phyloP scores from a whole-genome alignment of 2,888 invertebrate genomes.

The Callosobruchus maculatus region DNA sequence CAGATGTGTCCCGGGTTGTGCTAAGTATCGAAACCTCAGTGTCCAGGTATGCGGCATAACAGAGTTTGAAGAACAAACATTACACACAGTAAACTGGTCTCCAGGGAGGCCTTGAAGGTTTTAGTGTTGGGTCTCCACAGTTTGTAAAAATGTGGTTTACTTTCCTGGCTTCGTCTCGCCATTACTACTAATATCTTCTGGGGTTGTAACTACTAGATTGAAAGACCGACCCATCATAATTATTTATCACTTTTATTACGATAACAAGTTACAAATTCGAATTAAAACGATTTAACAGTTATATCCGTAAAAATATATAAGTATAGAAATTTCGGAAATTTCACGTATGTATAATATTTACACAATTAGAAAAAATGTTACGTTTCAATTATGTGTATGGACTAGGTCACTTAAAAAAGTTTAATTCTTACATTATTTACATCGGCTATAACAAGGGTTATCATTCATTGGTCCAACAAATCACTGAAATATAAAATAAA shows the following conservation, averaged over 20 bases:
- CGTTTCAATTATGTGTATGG: conserved; percentile 11
- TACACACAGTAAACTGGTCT: too few relatives aligned
- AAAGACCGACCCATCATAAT: neutral
- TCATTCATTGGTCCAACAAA: conserved; percentile 41
- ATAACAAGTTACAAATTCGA: conserved; percentile 30
- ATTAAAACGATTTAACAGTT: conserved; percentile 29
- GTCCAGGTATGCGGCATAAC: too few relatives aligned
- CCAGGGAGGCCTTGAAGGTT: too few relatives aligned
- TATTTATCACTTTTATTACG: conserved; percentile 9
- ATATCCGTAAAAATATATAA: conserved; percentile 28
- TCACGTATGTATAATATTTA: conserved; percentile 21
- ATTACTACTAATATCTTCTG: too few relatives aligned
- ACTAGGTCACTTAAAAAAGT: conserved; percentile 35
- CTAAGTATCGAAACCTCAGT: too few relatives aligned
- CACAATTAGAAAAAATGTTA: conserved; percentile 29
- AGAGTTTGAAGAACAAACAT: too few relatives aligned
- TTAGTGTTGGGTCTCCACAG: too few relatives aligned
- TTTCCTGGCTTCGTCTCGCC: too few relatives aligned
- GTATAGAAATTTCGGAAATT: conserved; percentile 18
- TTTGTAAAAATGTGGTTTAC: too few relatives aligned
- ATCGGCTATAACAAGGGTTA: conserved; percentile 21
- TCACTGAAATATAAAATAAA: conserved; percentile 30
- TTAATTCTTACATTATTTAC: conserved; percentile 21
- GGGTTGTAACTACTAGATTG: neutral
- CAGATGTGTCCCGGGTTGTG: too few relatives aligned